Evolutionary conservation across 1,140 invertebrate species (phyloP), one percentile per base, ranked within the genome.

Genomic region (Megathymus violae): DNA sequence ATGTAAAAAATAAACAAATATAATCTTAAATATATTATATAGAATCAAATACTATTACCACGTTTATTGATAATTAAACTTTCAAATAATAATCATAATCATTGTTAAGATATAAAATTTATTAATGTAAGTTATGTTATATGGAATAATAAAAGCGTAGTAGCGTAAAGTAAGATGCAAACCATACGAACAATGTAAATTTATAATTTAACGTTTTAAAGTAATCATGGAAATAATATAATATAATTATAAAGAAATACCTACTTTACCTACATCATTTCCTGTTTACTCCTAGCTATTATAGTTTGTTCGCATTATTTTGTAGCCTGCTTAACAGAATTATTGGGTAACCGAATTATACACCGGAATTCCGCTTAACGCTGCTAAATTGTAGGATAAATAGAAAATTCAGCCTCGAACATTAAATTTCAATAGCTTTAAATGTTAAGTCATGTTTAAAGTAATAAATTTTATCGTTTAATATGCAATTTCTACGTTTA

Each of bases 301-400:
- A 31, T 31, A 31, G 27, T 9, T 31, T 3, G 27, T 31, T 31
- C 27, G 15, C n/a, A 22, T 46, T 46, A 46, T 15, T 11, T 46
- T 22, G 43, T 46, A 46, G 43, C 17, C 17, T 15, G 43, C 17
- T 46, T 10, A 46, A 46, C 17, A 22, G 43, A 46, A 46, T 46
- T 46, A 15, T n/a, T 41, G 17, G 43, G 17, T 46, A 46, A 46
- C 43, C 17, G 43, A 46, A 22, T 46, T 22, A 22, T 46, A 22
- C 11, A 6, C 17, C 43, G 43, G 17, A 22, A 46, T 17, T 22
- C 10, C 17, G 17, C 43, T 46, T 46, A 22, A 46, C 43, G 16
- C n/a, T 22, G 17, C 17, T 41, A 9, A 46, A 46, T 11, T 46
- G 43, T 46, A 19, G 16, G 17, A 16, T 46, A 46, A 46, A 46